A percentile compares a stretch with the other conserved stretches of the same genome.
These are phyloP conservation scores for Cataglyphis livida DNA, from an alignment of 2,888 invertebrate species.

Conservation along the genomic window DNA sequence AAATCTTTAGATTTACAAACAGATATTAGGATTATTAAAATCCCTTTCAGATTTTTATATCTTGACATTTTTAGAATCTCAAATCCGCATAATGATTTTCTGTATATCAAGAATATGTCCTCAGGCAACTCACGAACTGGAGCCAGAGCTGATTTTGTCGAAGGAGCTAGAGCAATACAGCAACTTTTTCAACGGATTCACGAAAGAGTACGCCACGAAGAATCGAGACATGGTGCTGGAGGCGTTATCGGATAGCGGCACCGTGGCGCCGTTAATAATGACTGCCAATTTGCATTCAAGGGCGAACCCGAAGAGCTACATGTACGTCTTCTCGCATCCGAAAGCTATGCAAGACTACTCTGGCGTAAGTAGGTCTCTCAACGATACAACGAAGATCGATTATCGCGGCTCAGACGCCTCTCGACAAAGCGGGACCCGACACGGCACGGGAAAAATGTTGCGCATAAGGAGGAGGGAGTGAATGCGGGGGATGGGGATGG, in stretches of 20 bases:
- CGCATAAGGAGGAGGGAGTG: constrained; percentile 9
- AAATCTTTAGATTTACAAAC: not conserved
- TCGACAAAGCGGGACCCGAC: constrained; percentile 52
- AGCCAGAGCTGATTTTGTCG: constrained; percentile 80
- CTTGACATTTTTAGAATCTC: not conserved
- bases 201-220: constrained; percentile 87
- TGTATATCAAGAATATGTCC: constrained; percentile 23
- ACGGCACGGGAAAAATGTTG: constrained; percentile 39
- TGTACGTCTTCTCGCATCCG: constrained; percentile 95
- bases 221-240: constrained; percentile 94
- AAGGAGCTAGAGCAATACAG: constrained; percentile 82
- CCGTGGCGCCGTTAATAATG: constrained; percentile 93
- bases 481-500: not conserved
- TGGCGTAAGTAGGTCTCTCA: constrained; percentile 88
- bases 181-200: constrained; percentile 87
- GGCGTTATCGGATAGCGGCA: constrained; percentile 95
- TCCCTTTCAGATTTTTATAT: not conserved
- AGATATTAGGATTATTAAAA: not conserved
- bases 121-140: constrained; percentile 83
- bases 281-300: constrained; percentile 92
- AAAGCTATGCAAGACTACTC: constrained; percentile 92
- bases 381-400: constrained; percentile 57
- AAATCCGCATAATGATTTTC: constrained; percentile 32
- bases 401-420: constrained; percentile 51
- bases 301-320: constrained; percentile 92